These are phyloP conservation scores for Chelonus formosanus DNA, from an alignment of 2,888 invertebrate genomes.

Conservation along the genomic window DNA sequence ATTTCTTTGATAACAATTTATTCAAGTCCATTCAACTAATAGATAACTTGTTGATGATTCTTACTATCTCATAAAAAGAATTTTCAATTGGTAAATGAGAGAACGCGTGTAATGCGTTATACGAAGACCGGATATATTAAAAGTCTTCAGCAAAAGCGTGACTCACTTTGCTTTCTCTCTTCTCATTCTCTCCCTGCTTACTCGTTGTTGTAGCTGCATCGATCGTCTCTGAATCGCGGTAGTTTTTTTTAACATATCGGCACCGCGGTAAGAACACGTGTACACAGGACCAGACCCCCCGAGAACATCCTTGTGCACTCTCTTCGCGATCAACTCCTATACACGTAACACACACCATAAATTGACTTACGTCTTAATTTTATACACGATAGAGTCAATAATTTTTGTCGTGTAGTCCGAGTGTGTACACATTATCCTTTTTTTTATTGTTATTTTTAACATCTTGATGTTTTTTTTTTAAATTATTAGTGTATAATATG, in stretches of 20 bases:
- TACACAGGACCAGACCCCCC: conserved; percentile 20
- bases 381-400: conserved; percentile 57
- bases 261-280: conserved; percentile 26
- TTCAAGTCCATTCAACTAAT: no score
- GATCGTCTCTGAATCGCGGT: conserved; percentile 11
- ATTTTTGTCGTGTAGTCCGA: conserved; percentile 40
- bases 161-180: conserved; percentile 13
- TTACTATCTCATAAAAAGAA: no score
- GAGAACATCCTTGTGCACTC: conserved; percentile 22
- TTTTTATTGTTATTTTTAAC: background rate
- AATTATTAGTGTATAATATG: background rate
- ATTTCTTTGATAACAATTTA: no score
- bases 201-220: no score
- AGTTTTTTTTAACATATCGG: conserved; percentile 25
- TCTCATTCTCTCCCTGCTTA: conserved; percentile 5
- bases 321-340: conserved; percentile 3
- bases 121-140: background rate
- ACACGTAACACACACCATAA: conserved; percentile 18
- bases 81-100: no score
- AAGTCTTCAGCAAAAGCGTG: conserved; percentile 17
- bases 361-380: conserved; percentile 56
- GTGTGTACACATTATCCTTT: background rate
- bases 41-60: no score
- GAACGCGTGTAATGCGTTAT: no score
- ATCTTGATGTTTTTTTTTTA: background rate